Conservation (phyloP, 2,113 vertebrate species). For the Leptodactylus fuscus region DNA sequence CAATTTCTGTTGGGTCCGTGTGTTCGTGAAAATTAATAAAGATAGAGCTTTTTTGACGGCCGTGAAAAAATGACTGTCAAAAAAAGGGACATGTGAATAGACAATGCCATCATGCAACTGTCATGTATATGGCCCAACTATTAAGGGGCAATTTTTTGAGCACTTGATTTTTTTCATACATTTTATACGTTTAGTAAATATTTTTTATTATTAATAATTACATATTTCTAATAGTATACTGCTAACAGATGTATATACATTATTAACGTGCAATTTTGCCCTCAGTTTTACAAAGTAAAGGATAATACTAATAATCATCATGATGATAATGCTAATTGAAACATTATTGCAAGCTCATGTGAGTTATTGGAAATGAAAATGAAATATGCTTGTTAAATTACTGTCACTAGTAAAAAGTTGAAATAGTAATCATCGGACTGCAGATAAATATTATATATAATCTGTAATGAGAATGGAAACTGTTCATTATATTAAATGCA, state of each 20-base stretch:
- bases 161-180: too few species aligned
- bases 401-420: not conserved
- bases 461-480: slow-evolving; percentile 34
- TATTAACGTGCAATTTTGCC: not conserved
- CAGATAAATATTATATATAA: slow-evolving; percentile 42
- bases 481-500: slow-evolving; percentile 50
- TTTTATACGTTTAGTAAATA: too few species aligned
- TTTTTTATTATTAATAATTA: too few species aligned
- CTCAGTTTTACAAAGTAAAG: not conserved
- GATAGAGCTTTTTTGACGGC: too few species aligned
- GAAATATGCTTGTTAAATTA: slow-evolving; percentile 40
- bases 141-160: too few species aligned
- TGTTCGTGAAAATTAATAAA: too few species aligned
- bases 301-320: not conserved
- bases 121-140: too few species aligned
- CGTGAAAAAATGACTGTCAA: too few species aligned
- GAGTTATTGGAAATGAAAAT: slow-evolving; percentile 35
- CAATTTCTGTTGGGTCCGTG: too few species aligned
- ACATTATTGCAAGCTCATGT: not conserved
- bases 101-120: too few species aligned
- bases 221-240: not conserved
- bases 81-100: too few species aligned
- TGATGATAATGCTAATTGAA: not conserved
- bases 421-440: slow-evolving; percentile 31
- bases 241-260: not conserved